phyloP scores from a whole-genome alignment of 2,888 invertebrate genomes.

The Hoplodrina blanda region DNA sequence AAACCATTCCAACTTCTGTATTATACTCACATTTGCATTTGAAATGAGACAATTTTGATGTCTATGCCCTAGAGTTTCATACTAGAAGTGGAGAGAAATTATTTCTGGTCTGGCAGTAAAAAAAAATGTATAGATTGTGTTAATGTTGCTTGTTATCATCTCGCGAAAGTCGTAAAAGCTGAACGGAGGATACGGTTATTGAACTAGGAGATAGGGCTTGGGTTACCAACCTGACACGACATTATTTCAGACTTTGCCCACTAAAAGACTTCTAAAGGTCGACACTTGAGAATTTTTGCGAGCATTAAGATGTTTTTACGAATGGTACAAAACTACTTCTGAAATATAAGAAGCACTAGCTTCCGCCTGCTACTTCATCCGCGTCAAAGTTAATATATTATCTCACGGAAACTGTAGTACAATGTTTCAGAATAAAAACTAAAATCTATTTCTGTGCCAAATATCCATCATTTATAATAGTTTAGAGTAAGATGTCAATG shows the following conservation, averaged over 20 bases:
- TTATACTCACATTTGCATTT: slow-evolving; percentile 55
- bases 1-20: slow-evolving; percentile 57
- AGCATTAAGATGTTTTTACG: too few species aligned
- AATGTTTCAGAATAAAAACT: too few species aligned
- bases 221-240: slow-evolving; percentile 22
- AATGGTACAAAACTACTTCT: too few species aligned
- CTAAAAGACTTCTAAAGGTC: neutral
- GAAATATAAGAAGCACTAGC: too few species aligned
- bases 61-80: slow-evolving; percentile 37
- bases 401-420: too few species aligned
- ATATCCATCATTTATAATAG: too few species aligned
- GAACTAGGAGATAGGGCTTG: slow-evolving; percentile 49
- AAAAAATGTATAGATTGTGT: slow-evolving; percentile 25
- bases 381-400: too few species aligned
- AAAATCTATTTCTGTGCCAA: too few species aligned
- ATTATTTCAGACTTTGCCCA: neutral
- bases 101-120: slow-evolving; percentile 37
- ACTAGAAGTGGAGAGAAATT: slow-evolving; percentile 20
- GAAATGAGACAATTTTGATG: slow-evolving; percentile 49
- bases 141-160: slow-evolving; percentile 40
- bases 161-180: slow-evolving; percentile 46
- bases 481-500: too few species aligned
- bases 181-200: slow-evolving; percentile 49
- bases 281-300: too few species aligned
- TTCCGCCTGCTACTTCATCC: too few species aligned